phyloP scores from a whole-genome alignment of 2,113 vertebrate genomes.

The Stegastes partitus region DNA sequence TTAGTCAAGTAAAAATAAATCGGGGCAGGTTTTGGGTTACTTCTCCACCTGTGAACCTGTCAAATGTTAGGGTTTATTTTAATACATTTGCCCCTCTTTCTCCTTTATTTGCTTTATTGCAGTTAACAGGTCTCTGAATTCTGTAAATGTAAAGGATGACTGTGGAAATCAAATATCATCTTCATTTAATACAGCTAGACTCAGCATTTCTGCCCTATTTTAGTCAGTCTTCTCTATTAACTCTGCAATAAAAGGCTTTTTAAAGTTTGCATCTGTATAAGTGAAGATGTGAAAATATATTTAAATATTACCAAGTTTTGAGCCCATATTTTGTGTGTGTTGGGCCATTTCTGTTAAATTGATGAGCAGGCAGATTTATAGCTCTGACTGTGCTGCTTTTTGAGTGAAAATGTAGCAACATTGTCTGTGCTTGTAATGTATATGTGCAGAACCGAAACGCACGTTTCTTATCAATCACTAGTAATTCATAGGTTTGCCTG shows the following conservation, averaged over 20 bases:
- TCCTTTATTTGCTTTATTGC: not conserved
- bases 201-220: too few species aligned
- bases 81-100: not conserved
- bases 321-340: too few species aligned
- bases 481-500: not conserved
- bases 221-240: too few species aligned
- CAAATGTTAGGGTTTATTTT: not conserved
- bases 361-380: too few species aligned
- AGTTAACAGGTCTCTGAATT: too few species aligned
- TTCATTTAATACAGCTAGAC: too few species aligned
- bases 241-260: too few species aligned
- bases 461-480: not conserved
- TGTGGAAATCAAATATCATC: too few species aligned
- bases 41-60: not conserved
- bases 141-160: too few species aligned
- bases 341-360: not conserved
- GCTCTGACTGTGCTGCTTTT: not conserved
- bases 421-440: not conserved
- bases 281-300: not conserved
- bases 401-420: not conserved
- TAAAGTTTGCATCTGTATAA: not conserved
- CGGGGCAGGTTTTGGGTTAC: too few species aligned
- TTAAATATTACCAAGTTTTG: too few species aligned
- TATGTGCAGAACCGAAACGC: not conserved
- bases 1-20: not conserved